These are phyloP conservation scores for Oceanodroma tethys DNA, from an alignment of 2,113 vertebrate species.

Conservation along the genomic window DNA sequence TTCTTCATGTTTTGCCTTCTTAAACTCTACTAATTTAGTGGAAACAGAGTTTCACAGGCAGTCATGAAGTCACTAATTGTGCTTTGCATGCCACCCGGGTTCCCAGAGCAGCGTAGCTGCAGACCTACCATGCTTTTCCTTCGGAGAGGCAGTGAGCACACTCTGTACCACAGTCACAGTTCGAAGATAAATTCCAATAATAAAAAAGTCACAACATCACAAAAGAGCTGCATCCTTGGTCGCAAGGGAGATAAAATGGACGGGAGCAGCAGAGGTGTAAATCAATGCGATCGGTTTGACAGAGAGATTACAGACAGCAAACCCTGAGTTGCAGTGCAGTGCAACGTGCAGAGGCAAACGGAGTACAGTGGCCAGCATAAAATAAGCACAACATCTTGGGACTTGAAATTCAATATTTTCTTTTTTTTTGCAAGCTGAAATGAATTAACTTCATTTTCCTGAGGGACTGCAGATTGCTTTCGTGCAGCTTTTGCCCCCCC, in stretches of 20 bases:
- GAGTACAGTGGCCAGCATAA: neutral
- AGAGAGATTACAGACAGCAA: neutral
- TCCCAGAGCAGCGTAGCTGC: neutral
- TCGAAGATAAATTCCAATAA: neutral
- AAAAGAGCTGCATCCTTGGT: neutral
- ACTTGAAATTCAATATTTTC: neutral
- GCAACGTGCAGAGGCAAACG: neutral
- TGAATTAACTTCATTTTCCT: neutral
- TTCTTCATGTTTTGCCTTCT: neutral
- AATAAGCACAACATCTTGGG: neutral
- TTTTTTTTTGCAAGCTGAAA: neutral
- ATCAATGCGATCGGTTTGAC: neutral
- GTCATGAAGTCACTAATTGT: neutral
- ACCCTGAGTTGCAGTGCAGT: neutral
- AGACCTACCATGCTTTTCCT: neutral
- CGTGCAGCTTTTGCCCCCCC: fast-evolving
- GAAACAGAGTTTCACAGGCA: neutral
- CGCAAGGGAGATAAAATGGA: neutral
- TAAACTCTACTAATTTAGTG: neutral
- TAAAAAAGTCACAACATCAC: neutral
- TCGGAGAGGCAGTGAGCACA: fast-evolving
- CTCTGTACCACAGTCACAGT: neutral
- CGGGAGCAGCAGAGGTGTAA: neutral
- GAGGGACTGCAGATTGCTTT: neutral
- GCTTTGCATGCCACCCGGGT: neutral